Conservation (phyloP, 2,888 invertebrate species). For the Synergus umbraculus region DNA sequence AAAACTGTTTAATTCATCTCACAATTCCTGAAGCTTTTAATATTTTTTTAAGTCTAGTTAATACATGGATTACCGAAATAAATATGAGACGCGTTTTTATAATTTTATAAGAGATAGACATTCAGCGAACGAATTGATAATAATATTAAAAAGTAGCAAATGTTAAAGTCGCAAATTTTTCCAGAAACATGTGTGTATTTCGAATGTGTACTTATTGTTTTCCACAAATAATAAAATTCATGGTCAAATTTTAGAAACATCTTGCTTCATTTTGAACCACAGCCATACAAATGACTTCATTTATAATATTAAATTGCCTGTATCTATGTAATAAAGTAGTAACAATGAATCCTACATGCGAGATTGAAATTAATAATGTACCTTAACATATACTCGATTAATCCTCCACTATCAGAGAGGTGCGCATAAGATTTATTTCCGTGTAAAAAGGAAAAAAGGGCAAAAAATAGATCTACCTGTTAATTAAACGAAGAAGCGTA, state of each 20-base stretch:
- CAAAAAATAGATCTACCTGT: slow-evolving; percentile 48
- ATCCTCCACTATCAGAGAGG: background rate
- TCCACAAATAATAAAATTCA: slow-evolving; percentile 54
- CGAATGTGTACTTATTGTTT: slow-evolving; percentile 56
- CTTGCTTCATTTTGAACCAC: background rate
- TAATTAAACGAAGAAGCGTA: slow-evolving; percentile 37
- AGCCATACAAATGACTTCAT: slow-evolving; percentile 6
- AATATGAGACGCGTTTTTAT: background rate
- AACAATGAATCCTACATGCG: background rate
- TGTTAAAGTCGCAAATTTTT: slow-evolving; percentile 13
- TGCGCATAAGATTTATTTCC: slow-evolving; percentile 54
- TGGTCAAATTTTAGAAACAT: slow-evolving; percentile 1
- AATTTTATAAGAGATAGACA: slow-evolving; percentile 7
- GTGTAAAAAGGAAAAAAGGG: slow-evolving; percentile 55
- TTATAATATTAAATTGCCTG: background rate
- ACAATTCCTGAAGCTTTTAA: background rate
- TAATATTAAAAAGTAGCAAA: slow-evolving; percentile 10
- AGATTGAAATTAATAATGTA: background rate
- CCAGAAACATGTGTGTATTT: slow-evolving; percentile 42
- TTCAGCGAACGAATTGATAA: background rate
- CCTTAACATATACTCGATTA: background rate
- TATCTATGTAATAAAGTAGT: background rate
- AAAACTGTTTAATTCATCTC: background rate
- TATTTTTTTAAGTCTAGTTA: background rate
- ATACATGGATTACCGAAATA: background rate